Percentiles rank a stretch among this genome's conserved stretches.
Evolutionary conservation across 2,888 invertebrate species (phyloP).

Genomic region (Pediacus dermestoides): DNA sequence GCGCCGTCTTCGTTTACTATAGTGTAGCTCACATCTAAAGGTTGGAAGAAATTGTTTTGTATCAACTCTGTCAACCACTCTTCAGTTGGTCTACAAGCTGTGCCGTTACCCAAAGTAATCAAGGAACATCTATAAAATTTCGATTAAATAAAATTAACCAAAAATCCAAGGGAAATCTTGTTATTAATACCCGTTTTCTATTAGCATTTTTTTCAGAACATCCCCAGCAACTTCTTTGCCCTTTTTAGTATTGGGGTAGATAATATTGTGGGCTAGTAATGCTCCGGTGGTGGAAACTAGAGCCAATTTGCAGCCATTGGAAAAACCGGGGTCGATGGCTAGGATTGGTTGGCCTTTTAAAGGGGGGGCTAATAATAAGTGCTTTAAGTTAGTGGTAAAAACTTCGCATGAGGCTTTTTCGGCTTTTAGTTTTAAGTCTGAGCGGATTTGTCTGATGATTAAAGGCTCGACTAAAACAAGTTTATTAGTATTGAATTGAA

Average conservation of each 20-base stretch:
- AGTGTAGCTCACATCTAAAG: constrained; percentile 63
- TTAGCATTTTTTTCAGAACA: constrained; percentile 55
- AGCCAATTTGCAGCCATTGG: constrained; percentile 86
- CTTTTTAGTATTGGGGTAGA: constrained; percentile 60
- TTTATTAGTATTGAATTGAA: constrained; percentile 35
- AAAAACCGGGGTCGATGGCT: constrained; percentile 88
- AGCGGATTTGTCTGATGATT: constrained; percentile 65
- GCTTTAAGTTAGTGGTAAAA: constrained; percentile 80
- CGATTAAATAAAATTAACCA: too few relatives aligned
- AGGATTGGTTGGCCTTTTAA: constrained; percentile 74
- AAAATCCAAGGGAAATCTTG: too few relatives aligned
- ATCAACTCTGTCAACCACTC: constrained; percentile 64
- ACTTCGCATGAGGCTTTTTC: constrained; percentile 81
- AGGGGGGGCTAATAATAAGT: constrained; percentile 76
- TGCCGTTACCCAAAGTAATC: constrained; percentile 90
- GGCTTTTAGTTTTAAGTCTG: constrained; percentile 70
- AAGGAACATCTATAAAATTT: constrained; percentile 61
- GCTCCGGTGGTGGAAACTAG: constrained; percentile 70
- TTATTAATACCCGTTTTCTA: constrained; percentile 54
- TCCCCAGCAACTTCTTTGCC: constrained; percentile 47
- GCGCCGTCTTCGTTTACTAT: constrained; percentile 90
- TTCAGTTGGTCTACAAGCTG: constrained; percentile 86
- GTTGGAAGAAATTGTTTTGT: constrained; percentile 54
- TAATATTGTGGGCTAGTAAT: constrained; percentile 64
- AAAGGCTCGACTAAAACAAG: constrained; percentile 59